A percentile compares a stretch with the other conserved stretches of the same genome.
Evolutionary conservation across 2,797 vertebrate species (phyloP).

Genomic region (Poecilia velifera): DNA sequence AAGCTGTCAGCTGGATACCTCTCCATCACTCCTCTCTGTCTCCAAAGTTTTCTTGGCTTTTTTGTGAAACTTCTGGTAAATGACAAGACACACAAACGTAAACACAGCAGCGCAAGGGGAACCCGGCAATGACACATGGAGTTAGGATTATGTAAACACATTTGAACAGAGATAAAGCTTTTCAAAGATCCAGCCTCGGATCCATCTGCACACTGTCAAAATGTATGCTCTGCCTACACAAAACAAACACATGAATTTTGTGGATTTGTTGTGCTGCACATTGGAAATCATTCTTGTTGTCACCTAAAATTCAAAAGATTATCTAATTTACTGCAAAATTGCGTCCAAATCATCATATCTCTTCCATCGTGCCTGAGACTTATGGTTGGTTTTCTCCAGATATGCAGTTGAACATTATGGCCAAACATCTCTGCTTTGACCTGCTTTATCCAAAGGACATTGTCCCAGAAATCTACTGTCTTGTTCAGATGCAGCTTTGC

Average conservation of each 20-base stretch:
- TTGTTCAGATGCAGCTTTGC: not conserved
- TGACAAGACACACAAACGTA: not conserved
- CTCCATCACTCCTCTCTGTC: slow-evolving; percentile 31
- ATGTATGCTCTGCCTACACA: not conserved
- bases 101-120: not conserved
- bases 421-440: not conserved
- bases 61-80: slow-evolving; percentile 21
- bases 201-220: not conserved
- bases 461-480: not conserved
- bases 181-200: not conserved
- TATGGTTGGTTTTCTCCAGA: not conserved
- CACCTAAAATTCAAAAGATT: not conserved
- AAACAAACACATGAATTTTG: not conserved
- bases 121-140: not conserved
- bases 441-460: not conserved
- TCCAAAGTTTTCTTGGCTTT: slow-evolving; percentile 33
- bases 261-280: not conserved
- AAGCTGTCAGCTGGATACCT: slow-evolving; percentile 63
- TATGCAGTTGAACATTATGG: not conserved
- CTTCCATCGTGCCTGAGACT: not conserved
- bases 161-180: not conserved
- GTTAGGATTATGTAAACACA: slow-evolving; percentile 5
- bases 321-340: not conserved
- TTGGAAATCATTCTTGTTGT: not conserved
- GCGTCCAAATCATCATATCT: not conserved